phyloP scores from a whole-genome alignment of 2,888 invertebrate genomes.

The Flexamia atlantica region DNA sequence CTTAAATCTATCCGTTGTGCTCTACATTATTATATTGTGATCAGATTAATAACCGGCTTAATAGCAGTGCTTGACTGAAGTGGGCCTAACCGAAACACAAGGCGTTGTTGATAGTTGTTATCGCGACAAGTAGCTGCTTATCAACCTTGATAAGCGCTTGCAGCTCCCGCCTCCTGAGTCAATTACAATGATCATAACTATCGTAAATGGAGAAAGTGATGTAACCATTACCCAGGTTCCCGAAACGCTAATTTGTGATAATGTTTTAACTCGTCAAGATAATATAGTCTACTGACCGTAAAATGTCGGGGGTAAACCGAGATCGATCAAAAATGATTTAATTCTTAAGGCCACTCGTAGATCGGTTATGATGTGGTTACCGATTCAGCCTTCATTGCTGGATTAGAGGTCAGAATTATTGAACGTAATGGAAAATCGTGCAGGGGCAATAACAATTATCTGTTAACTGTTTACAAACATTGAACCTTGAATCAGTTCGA shows the following conservation, averaged over 20 bases:
- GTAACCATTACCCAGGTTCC: too few relatives aligned
- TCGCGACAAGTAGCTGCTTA: conserved; percentile 34
- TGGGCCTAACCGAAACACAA: conserved; percentile 1
- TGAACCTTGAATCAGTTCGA: background rate
- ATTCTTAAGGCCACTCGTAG: background rate
- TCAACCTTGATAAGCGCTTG: background rate
- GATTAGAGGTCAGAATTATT: background rate
- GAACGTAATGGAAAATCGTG: background rate
- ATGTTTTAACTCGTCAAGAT: too few relatives aligned
- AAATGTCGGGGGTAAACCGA: background rate
- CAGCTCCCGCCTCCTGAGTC: background rate
- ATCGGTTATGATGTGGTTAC: background rate
- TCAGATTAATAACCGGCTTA: background rate
- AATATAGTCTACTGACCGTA: too few relatives aligned
- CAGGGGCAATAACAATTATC: background rate
- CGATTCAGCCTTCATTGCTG: background rate
- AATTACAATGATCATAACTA: conserved; percentile 37
- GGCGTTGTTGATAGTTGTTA: conserved; percentile 10
- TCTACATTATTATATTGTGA: too few relatives aligned
- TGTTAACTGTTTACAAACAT: background rate
- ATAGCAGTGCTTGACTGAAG: conserved; percentile 11
- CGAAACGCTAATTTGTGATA: too few relatives aligned
- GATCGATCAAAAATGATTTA: background rate
- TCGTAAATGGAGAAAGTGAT: background rate
- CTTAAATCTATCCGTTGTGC: too few relatives aligned